A percentile compares a stretch with the other conserved stretches of the same genome.
phyloP scores from a whole-genome alignment of 2,113 vertebrate genomes.

The Barnardius zonarius region DNA sequence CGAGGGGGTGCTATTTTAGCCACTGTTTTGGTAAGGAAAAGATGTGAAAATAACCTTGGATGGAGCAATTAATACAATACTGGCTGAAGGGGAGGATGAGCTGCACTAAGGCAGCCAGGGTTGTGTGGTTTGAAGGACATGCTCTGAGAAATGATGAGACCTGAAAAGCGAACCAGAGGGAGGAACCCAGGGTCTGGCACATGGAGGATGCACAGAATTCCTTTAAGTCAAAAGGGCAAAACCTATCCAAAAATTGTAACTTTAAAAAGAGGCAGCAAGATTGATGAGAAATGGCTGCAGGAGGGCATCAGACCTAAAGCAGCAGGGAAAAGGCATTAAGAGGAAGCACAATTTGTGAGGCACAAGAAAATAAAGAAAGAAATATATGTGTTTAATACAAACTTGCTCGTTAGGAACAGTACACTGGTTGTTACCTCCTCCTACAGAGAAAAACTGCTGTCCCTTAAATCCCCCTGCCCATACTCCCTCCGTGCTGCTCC shows the following conservation, averaged over 20 bases:
- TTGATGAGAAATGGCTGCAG: background rate
- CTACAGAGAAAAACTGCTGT: background rate
- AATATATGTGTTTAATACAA: background rate
- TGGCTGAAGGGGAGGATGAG: background rate
- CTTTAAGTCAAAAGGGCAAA: background rate
- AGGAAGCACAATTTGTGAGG: background rate
- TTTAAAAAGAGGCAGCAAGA: background rate
- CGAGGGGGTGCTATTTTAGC: conserved; percentile 40
- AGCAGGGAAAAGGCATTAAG: background rate
- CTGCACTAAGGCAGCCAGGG: background rate
- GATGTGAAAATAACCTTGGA: conserved; percentile 14
- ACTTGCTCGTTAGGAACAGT: background rate
- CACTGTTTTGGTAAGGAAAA: background rate
- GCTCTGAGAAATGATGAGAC: background rate
- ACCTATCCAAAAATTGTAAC: background rate
- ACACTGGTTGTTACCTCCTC: background rate
- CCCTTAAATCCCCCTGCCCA: background rate
- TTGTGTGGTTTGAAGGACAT: rapidly evolving
- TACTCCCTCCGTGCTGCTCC: background rate
- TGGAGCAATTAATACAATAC: background rate
- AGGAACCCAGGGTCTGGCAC: background rate
- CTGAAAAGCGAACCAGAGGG: background rate
- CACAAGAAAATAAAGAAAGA: background rate
- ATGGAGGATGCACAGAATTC: background rate
- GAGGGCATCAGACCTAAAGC: background rate